Percentiles rank a stretch among this genome's conserved stretches.
Conservation (phyloP, 2,797 vertebrate species). For the Microchirus variegatus region DNA sequence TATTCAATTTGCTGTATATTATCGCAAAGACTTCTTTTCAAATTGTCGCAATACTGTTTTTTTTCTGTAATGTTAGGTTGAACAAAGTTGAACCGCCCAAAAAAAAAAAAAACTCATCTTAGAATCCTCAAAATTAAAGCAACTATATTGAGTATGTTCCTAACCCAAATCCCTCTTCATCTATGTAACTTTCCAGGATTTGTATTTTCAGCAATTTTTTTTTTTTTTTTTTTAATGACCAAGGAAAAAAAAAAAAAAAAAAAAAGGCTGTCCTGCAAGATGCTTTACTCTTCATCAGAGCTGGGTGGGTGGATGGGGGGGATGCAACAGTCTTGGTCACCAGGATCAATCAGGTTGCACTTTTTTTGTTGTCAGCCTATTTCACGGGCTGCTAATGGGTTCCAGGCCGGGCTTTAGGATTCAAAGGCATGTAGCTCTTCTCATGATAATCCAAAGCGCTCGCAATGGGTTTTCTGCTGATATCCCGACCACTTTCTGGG, state of each 20-base stretch:
- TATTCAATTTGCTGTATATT: constrained; percentile 8
- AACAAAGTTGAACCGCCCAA: neutral
- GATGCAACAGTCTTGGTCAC: constrained; percentile 48
- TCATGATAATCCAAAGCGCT: constrained; percentile 76
- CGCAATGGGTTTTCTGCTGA: constrained; percentile 72
- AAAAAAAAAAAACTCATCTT: constrained; percentile 7
- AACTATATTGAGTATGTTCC: neutral
- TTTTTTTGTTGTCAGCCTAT: constrained; percentile 68
- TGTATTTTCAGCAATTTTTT: constrained; percentile 39
- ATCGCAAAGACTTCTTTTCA: too few relatives aligned
- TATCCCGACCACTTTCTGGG: constrained; percentile 51
- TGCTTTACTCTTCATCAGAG: constrained; percentile 62
- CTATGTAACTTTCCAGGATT: constrained; percentile 5
- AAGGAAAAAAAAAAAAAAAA: constrained; percentile 7
- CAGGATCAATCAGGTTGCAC: constrained; percentile 66
- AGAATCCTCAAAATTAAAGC: constrained; percentile 15
- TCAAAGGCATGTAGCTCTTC: constrained; percentile 69
- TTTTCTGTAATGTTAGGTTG: neutral
- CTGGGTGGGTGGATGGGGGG: constrained; percentile 21
- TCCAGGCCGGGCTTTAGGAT: constrained; percentile 67
- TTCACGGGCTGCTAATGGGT: constrained; percentile 74
- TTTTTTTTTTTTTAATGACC: constrained; percentile 33
- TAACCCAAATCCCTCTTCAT: neutral
- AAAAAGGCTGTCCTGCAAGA: constrained; percentile 43
- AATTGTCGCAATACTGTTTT: neutral